Conservation (phyloP, 2,797 vertebrate species). For the Gallinago solitaria region DNA sequence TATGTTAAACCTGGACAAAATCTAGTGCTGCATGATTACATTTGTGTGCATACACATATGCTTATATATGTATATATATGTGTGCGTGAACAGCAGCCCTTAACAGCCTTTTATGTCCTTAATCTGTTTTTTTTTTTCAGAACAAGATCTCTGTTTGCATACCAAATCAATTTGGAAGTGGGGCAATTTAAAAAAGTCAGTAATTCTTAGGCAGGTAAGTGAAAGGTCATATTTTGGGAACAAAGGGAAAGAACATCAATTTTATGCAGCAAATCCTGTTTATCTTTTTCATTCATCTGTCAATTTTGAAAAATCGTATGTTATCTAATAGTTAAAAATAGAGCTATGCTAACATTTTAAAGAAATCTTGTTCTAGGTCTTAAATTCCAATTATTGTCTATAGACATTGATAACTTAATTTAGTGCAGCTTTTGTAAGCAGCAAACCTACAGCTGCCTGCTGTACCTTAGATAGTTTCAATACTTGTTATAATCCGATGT, state of each 20-base stretch:
- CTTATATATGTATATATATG: rapidly evolving
- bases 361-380: background rate
- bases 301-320: background rate
- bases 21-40: background rate
- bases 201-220: background rate
- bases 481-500: slow-evolving; percentile 74
- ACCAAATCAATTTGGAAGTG: background rate
- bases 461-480: slow-evolving; percentile 69
- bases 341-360: background rate
- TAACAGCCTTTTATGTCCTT: background rate
- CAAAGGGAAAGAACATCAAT: background rate
- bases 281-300: background rate
- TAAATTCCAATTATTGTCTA: background rate
- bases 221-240: background rate
- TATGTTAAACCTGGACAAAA: background rate
- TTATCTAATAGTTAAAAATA: background rate
- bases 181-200: background rate
- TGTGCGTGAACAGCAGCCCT: background rate
- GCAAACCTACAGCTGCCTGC: slow-evolving; percentile 27
- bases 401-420: slow-evolving; percentile 25
- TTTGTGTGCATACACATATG: background rate
- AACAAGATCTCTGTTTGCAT: background rate
- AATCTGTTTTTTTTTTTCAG: background rate
- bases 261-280: background rate
- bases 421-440: slow-evolving; percentile 20